These are phyloP conservation scores for Amphiprion clarkii DNA, from an alignment of 2,797 vertebrate genomes.

Conservation along the genomic window DNA sequence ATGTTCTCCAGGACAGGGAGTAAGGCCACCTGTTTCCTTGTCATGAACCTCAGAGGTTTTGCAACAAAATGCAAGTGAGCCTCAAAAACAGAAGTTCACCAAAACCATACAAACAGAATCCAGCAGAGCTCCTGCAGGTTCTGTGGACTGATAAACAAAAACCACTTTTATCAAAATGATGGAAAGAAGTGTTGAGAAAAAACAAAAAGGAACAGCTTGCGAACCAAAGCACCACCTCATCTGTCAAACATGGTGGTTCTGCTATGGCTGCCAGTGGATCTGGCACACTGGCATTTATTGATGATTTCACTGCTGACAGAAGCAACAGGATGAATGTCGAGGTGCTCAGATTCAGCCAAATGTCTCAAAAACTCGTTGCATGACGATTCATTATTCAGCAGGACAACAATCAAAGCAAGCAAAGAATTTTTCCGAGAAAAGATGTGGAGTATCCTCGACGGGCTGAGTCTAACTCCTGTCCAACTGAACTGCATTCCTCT, in stretches of 20 bases:
- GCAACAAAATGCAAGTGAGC: no score
- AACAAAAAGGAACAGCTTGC: neutral
- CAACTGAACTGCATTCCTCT: no score
- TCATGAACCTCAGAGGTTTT: no score
- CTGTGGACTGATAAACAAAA: neutral
- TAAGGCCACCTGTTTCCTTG: no score
- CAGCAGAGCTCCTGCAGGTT: neutral
- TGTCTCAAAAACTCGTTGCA: neutral
- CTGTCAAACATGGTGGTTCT: no score
- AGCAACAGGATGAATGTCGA: neutral
- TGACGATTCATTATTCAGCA: neutral
- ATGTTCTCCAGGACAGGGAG: no score
- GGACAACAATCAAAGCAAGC: no score
- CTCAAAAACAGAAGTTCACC: no score
- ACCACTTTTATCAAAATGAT: neutral
- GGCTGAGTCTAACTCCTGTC: no score
- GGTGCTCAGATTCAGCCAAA: conserved; percentile 8
- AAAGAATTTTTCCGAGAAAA: neutral
- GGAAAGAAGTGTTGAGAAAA: neutral
- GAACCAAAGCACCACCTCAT: neutral
- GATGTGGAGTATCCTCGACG: no score
- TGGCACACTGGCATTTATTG: conserved; percentile 7
- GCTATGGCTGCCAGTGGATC: no score
- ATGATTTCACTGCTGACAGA: conserved; percentile 16
- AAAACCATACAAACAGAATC: no score